Evolutionary conservation across 2,797 vertebrate species (phyloP).

Genomic region (Limosa lapponica): DNA sequence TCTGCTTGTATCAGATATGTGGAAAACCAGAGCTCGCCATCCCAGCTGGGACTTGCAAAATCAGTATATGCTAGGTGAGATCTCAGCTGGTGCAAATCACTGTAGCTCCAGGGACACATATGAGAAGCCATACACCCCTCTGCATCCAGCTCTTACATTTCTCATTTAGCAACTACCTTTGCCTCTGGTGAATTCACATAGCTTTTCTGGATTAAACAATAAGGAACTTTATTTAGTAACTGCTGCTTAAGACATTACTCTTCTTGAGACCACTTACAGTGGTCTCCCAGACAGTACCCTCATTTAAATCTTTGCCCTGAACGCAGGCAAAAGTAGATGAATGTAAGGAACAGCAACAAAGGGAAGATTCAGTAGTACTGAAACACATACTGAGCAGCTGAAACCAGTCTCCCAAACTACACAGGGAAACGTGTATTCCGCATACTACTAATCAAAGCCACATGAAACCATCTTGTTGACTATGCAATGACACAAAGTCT

Average conservation of each 20-base stretch:
- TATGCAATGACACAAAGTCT: background rate
- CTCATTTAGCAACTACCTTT: background rate
- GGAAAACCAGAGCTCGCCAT: background rate
- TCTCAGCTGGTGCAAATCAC: background rate
- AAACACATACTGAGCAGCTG: background rate
- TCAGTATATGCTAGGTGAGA: background rate
- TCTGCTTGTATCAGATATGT: background rate
- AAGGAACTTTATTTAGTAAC: background rate
- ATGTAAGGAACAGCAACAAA: background rate
- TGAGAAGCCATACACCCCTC: background rate
- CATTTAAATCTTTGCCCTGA: background rate
- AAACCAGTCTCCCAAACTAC: background rate
- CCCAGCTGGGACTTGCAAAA: background rate
- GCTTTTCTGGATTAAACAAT: background rate
- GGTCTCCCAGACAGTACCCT: background rate
- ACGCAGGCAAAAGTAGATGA: background rate
- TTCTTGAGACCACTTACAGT: background rate
- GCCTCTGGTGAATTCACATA: background rate
- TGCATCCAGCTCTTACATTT: background rate
- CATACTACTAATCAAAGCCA: background rate
- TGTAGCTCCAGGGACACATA: background rate
- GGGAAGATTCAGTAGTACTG: background rate
- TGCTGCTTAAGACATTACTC: background rate
- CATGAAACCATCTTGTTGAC: background rate
- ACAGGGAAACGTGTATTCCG: background rate